Evolutionary conservation across 2,888 invertebrate genomes (phyloP), one percentile per base, ranked within the genome.

Genomic region (Rhogogaster chlorosoma): DNA sequence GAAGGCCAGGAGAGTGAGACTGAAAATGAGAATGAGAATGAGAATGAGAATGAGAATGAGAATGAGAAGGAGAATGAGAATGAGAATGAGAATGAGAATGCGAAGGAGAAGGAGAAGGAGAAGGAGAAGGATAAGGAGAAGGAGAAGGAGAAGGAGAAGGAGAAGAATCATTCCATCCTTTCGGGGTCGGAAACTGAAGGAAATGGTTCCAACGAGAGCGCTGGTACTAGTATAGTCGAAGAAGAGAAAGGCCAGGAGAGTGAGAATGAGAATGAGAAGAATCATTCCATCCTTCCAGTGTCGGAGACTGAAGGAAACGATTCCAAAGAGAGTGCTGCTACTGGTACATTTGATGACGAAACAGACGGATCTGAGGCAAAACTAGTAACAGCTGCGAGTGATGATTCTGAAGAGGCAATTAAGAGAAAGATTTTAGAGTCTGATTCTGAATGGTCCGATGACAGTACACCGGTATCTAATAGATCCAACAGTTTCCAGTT

Each of bases 391-490:
- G 36, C 78, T 22, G 77, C 84, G 5, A 22, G 75, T 12, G n/a
- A 57, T 57, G 75, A 86, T 87, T 80, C 75, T 57, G 83, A 87
- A 84, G 78, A 86, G 67, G 64, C 86, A 84, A 80, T 87, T 82
- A 77, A 84, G 22, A 84, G 22, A 84, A 84, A 61, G 29, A 78
- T 77, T 36, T 78, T 78, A 61, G 84, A 84, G 49, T 78, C 75
- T 38, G 77, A 78, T 45, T 83, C 83, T 29, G 83, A 83, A 18
- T 45, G 1, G 29, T 83, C 67, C 29, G 67, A 67, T n/a, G 67
- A 80, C 9, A 61, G 80, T 26, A 15, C 61, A 18, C 9, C 32
- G 9, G 36, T 38, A 29, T 32, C 78, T 49, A 12, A 26, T 29
- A 18, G 26, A 15, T 53, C 53, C 4, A 49, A 80, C 57, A 36